Percentiles rank a stretch among this genome's conserved stretches.
Evolutionary conservation across 2,797 vertebrate genomes (phyloP).

Genomic region (Pogonophryne albipinna): DNA sequence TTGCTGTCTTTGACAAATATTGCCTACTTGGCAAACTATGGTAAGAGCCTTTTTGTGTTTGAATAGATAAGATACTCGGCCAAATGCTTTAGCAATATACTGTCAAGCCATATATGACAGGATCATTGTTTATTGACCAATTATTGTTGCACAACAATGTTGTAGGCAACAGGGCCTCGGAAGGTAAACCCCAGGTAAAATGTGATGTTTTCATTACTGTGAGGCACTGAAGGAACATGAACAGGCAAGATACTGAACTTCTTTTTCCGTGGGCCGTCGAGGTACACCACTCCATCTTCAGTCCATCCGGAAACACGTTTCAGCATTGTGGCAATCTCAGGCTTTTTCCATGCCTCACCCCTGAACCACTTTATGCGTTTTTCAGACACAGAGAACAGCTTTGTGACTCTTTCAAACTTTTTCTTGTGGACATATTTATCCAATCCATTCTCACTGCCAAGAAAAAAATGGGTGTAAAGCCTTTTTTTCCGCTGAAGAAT

Average conservation of each 20-base stretch:
- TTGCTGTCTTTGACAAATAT: neutral
- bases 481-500: slow-evolving; percentile 83
- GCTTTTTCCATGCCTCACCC: slow-evolving; percentile 77
- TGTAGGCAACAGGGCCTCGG: slow-evolving; percentile 85
- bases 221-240: slow-evolving; percentile 81
- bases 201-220: slow-evolving; percentile 87
- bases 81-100: neutral
- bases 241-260: slow-evolving; percentile 80
- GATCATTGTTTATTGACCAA: neutral
- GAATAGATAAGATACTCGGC: fast-evolving
- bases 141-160: slow-evolving; percentile 73
- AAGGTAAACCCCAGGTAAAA: slow-evolving; percentile 90
- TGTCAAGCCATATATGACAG: neutral
- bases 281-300: slow-evolving; percentile 84
- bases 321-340: slow-evolving; percentile 69
- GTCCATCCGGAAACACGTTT: slow-evolving; percentile 87
- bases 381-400: slow-evolving; percentile 61
- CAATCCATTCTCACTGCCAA: slow-evolving; percentile 79
- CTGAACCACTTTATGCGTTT: slow-evolving; percentile 78
- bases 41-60: neutral
- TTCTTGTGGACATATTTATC: slow-evolving; percentile 80
- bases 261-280: slow-evolving; percentile 76
- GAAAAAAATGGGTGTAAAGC: slow-evolving; percentile 86
- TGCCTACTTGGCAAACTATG: neutral
- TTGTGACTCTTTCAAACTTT: slow-evolving; percentile 72